Base-by-base conservation (phyloP, 2,888 invertebrate species). In the Eilema griseolum region DNA sequence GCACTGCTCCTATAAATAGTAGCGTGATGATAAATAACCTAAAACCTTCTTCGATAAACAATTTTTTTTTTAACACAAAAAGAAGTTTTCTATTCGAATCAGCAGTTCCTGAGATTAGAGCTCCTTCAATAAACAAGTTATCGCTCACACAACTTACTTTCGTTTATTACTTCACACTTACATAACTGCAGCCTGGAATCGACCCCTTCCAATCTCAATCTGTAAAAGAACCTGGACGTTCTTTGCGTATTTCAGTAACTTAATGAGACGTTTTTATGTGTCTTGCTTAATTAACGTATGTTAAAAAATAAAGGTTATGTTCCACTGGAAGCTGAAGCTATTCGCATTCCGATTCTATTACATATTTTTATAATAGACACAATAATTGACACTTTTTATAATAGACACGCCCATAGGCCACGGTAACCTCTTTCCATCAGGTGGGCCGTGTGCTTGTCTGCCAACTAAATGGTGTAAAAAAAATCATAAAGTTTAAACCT, bases 271-370 rank as follows among this genome's bases (percentile, higher is more conserved):
- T 65, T 69, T 46, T 60, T 24, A 61, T 24, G 69, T 16, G 16
- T 8, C 16, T 20, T n/a, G 31, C n/a, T 24, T 61, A 70, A 66
- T 70, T 66, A 56, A 65, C 61, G 52, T 56, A 23, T 66, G 65
- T 33, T 65, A 46, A 37, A 69, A 61, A 61, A 37, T 64, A 65
- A 61, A 70, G 46, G 28, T 12, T 26, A 10, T 3, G 41, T 24
- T n/a, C 41, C 2, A 60, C 24, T 37, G 16, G 12, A n/a, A 23
- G 31, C 23, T 11, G n/a, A 31, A 16, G 23, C 62, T 14, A 24
- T 8, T 7, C n/a, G 4, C 20, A 10, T 20, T n/a, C 46, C 7
- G 46, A 7, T 4, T 14, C n/a, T 8, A 2, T 52, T 1, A n/a
- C 5, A n/a, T 0, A 52, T n/a, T 20, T 20, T 20, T 46, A 16